phyloP scores from a whole-genome alignment of 2,888 invertebrate species.

The Drosophila yooni region DNA sequence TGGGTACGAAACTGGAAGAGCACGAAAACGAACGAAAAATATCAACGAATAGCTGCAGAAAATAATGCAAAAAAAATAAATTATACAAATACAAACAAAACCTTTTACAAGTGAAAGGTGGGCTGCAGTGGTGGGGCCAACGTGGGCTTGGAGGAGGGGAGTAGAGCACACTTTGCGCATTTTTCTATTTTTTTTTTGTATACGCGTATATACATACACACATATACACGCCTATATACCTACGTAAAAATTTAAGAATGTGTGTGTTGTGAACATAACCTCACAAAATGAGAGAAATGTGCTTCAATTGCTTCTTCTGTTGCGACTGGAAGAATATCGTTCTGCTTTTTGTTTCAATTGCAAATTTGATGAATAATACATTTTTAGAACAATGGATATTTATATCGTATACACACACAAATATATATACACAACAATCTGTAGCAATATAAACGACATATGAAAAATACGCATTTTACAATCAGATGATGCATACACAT shows the following conservation, averaged over 20 bases:
- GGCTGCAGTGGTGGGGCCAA: constrained; percentile 42
- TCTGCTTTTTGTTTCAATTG: constrained; percentile 36
- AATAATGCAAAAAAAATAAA: constrained; percentile 66
- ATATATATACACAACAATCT: constrained; percentile 2
- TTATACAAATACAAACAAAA: constrained; percentile 67
- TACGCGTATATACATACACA: constrained; percentile 20
- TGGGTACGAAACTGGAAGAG: constrained; percentile 67
- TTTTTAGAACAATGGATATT: constrained; percentile 19
- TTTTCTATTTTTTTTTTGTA: constrained; percentile 13
- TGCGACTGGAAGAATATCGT: constrained; percentile 41
- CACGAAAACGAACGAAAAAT: constrained; percentile 63
- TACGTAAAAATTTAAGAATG: constrained; percentile 20
- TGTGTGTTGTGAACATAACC: constrained; percentile 62
- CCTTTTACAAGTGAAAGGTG: constrained; percentile 69
- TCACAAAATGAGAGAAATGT: constrained; percentile 70
- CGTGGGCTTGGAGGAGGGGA: constrained; percentile 34
- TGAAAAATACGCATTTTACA: constrained; percentile 29
- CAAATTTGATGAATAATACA: constrained; percentile 19
- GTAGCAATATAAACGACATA: constrained; percentile 15
- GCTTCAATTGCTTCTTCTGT: constrained; percentile 56
- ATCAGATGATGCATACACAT: constrained; percentile 22
- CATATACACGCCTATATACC: background rate
- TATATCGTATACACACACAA: constrained; percentile 7
- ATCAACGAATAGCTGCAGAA: constrained; percentile 68
- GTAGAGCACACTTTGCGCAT: constrained; percentile 36